Evolutionary conservation across 2,888 invertebrate genomes (phyloP).

Genomic region (Hipparchia semele): DNA sequence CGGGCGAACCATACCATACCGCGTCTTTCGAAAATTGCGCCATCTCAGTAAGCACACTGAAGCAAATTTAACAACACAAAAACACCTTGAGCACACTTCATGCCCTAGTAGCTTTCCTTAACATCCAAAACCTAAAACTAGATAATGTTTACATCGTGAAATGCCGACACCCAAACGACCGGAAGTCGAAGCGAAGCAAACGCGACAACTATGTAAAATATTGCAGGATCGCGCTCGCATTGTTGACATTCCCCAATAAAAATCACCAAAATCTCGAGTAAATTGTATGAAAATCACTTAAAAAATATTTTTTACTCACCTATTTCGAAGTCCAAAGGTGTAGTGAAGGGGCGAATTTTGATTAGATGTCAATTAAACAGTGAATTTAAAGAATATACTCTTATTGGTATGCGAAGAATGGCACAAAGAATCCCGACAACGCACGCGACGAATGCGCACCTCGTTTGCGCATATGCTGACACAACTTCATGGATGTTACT

Average conservation of each 20-base stretch:
- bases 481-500: constrained; percentile 84
- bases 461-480: constrained; percentile 91
- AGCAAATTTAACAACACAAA: constrained; percentile 81
- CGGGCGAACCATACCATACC: constrained; percentile 82
- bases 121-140: constrained; percentile 75
- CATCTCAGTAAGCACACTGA: constrained; percentile 81
- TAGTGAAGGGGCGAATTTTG: constrained; percentile 86
- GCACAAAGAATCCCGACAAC: constrained; percentile 98
- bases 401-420: constrained; percentile 98
- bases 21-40: constrained; percentile 85
- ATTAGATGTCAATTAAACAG: constrained; percentile 85
- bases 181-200: constrained; percentile 85
- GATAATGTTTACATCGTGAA: constrained; percentile 83
- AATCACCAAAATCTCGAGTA: constrained; percentile 83
- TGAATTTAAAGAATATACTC: constrained; percentile 88
- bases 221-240: constrained; percentile 90
- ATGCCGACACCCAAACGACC: constrained; percentile 81
- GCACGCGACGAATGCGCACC: constrained; percentile 93
- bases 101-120: constrained; percentile 74
- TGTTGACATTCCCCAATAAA: constrained; percentile 88
- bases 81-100: constrained; percentile 81
- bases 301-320: constrained; percentile 87
- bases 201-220: constrained; percentile 91
- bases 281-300: constrained; percentile 85
- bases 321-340: constrained; percentile 85